Percentiles rank a stretch among this genome's conserved stretches.
phyloP scores from a whole-genome alignment of 2,888 invertebrate genomes.

The Nemoura dubitans region DNA sequence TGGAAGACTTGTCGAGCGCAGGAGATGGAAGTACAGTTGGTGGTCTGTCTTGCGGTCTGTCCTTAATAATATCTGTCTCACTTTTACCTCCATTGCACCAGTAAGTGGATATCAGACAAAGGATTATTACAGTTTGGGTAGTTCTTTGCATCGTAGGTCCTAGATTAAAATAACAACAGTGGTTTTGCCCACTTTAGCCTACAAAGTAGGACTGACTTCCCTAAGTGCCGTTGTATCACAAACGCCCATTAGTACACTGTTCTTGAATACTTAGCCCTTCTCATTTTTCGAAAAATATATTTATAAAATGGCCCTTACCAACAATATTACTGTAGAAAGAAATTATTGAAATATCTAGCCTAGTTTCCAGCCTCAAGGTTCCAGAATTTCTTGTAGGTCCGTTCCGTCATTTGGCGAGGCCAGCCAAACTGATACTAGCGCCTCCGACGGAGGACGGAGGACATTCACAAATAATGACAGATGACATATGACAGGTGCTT shows the following conservation, averaged over 20 bases:
- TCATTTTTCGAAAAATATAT: not conserved
- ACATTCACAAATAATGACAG: not conserved
- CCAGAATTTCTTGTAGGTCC: not conserved
- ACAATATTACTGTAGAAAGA: not conserved
- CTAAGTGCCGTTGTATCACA: not conserved
- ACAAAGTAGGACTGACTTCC: not conserved
- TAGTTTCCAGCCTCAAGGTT: not conserved
- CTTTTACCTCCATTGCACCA: conserved; percentile 47
- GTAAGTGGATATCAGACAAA: conserved; percentile 46
- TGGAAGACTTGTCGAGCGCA: conserved; percentile 41
- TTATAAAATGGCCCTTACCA: not conserved
- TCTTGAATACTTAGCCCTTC: not conserved
- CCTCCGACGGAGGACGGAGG: not conserved
- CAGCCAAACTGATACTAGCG: not conserved
- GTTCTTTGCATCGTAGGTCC: conserved; percentile 47
- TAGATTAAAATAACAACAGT: conserved; percentile 17
- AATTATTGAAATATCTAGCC: not conserved
- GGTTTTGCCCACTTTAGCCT: not conserved
- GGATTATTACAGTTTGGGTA: conserved; percentile 45
- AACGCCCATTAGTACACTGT: not conserved
- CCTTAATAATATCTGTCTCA: conserved; percentile 41
- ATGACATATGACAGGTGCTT: not conserved
- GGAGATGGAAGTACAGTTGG: not conserved
- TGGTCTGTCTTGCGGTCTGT: conserved; percentile 45
- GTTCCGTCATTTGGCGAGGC: not conserved